Evolutionary conservation across 2,113 vertebrate genomes (phyloP), one percentile per base, ranked within the genome.

Genomic region (Cynocephalus volans): DNA sequence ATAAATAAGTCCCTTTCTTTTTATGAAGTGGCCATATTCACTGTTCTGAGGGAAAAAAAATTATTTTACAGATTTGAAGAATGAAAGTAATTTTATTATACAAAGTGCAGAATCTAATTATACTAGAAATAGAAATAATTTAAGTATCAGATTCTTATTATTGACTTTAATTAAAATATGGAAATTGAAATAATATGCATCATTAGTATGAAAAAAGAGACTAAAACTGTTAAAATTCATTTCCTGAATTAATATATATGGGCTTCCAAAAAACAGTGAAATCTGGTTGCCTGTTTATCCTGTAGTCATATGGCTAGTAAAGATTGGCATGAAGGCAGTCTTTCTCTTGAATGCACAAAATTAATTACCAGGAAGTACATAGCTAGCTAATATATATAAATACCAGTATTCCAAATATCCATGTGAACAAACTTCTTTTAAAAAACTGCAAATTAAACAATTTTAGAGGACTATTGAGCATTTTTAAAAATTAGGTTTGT

Each of bases 121-220:
- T 41, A 82, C 36, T 95, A 33, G 21, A 93, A 96, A 91, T 36
- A 73, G 21, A 5, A 45, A 18, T 96, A 73, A 96, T 94, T 98
- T 96, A 98, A 84, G 18, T 23, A 92, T 95, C 89, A 94, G 31
- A 26, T 84, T 93, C 52, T 95, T 45, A 95, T 90, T 96, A 90
- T 14, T 82, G 26, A 85, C 3, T 41, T 60, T 96, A 98, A 97
- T 93, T 97, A 94, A 98, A 98, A 15, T 88, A 33, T 45, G 33
- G 77, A 93, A 96, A 86, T 33, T 41, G 33, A 83, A 95, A 97
- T 88, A 87, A 3, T 75, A 11, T 19, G 79, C 11, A 41, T 92
- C 8, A 81, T 11, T 94, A 97, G 65, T 72, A 19, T 58, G 77
- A 60, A 95, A 80, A 88, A 81, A 84, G 14, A 79, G 56, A 36